Evolutionary conservation across 2,888 invertebrate species (phyloP), one percentile per base, ranked within the genome.

Genomic region (Rhamnusium bicolor): DNA sequence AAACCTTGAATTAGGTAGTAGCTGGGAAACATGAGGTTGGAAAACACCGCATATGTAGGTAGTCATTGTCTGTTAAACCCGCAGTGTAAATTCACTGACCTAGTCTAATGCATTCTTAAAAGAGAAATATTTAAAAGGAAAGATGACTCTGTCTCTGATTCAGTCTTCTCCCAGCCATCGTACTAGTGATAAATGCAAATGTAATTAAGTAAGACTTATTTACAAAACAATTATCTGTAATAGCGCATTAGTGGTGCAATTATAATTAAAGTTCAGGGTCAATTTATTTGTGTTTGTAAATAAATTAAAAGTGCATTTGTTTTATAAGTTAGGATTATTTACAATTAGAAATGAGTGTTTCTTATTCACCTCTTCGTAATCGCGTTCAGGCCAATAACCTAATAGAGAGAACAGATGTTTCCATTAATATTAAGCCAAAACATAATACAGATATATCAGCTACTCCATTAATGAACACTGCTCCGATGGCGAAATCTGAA

Each of bases 401-500:
- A 49, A 40, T 19, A 24, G 49, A 12, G 18, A 29, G 6, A 12
- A 27, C 58, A 21, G 10, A 19, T 18, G 54, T n/a, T 27, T 27
- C 47, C 8, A 4, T 14, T 7, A 40, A 60, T 24, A 49, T 29
- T 18, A 40, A 32, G 21, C n/a, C 51, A 2, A 56, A 65, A 21
- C 27, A 49, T 27, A 58, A 63, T 46, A 47, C 46, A 8, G 56
- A 29, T 14, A 5, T 19, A 10, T 7, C 18, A 5, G 46, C 72
- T 2, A 18, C 61, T 56, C 58, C 51, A 21, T 7, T 68, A n/a
- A 12, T 32, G 10, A 21, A 4, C 53, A 18, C 72, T 54, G 90
- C 90, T 0, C 91, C 91, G 0, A 78, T 90, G 40, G 90, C 90
- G 49, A 91, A 89, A 16, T 89, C 91, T 6, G 92, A 92, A 83